phyloP scores from a whole-genome alignment of 2,113 vertebrate species.

The Steatornis caripensis region DNA sequence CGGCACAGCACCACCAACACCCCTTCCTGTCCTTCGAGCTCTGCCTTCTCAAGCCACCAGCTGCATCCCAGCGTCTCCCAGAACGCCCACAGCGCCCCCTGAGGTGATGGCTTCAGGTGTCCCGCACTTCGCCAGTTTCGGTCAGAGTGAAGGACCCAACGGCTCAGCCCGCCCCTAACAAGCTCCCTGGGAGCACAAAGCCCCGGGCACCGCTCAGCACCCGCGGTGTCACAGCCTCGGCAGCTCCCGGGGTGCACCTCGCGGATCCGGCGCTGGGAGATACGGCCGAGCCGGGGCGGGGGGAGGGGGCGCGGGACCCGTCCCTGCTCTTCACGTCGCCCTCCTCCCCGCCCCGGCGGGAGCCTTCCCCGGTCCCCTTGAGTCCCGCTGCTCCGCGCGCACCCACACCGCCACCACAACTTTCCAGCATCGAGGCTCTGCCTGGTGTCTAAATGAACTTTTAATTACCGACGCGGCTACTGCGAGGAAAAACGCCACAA shows the following conservation, averaged over 20 bases:
- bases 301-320: accelerated
- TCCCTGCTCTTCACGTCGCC: not conserved
- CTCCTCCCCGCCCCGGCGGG: too few relatives aligned
- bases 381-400: not conserved
- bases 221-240: accelerated
- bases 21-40: not conserved
- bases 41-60: not conserved
- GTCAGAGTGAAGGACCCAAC: accelerated
- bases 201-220: too few relatives aligned
- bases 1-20: too few relatives aligned
- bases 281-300: too few relatives aligned
- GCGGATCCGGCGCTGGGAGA: accelerated
- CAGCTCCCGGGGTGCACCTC: not conserved
- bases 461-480: accelerated
- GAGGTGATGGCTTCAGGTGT: too few relatives aligned
- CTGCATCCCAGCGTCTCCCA: accelerated
- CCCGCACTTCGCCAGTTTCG: not conserved
- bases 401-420: accelerated
- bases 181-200: accelerated
- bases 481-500: not conserved
- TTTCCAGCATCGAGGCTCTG: not conserved
- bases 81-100: not conserved
- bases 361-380: too few relatives aligned
- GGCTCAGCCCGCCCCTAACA: too few relatives aligned
- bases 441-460: too few relatives aligned